phyloP scores from a whole-genome alignment of 2,888 invertebrate species.

The Drosophila ezoana region DNA sequence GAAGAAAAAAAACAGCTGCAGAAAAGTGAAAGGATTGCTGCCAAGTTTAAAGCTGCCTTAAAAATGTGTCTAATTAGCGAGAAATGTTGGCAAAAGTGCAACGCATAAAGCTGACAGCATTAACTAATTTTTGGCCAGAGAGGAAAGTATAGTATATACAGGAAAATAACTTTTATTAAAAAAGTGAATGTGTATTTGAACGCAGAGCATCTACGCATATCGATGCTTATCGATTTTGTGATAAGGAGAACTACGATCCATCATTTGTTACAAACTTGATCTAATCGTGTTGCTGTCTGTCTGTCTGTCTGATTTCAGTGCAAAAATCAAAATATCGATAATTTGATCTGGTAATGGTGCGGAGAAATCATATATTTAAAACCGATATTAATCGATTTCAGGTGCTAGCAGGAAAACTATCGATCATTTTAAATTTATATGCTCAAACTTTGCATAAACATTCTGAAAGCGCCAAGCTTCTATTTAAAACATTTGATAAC shows the following conservation, averaged over 20 bases:
- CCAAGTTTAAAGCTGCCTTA: constrained; percentile 5
- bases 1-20: background rate
- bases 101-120: background rate
- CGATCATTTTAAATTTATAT: too few relatives aligned
- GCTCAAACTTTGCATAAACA: too few relatives aligned
- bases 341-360: too few relatives aligned
- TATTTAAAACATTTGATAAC: background rate
- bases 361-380: too few relatives aligned
- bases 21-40: constrained; percentile 16
- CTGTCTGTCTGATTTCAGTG: too few relatives aligned
- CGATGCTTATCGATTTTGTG: constrained; percentile 1
- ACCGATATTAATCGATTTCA: too few relatives aligned
- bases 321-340: too few relatives aligned
- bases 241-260: too few relatives aligned
- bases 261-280: too few relatives aligned
- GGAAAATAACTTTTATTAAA: background rate
- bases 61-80: constrained; percentile 22
- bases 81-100: background rate
- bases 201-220: background rate
- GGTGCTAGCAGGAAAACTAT: too few relatives aligned
- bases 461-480: too few relatives aligned
- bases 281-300: too few relatives aligned
- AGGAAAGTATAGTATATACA: background rate
- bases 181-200: background rate
- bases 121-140: background rate